Percentiles rank a stretch among this genome's conserved stretches.
Conservation (phyloP, 2,113 vertebrate species). For the cattle (Bos taurus) region ARS-UCD2.0 NC_037343.1:40337501-40338000, state of each 20-base stretch:
- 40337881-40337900: not conserved
- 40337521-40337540: not conserved
- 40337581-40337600: not conserved
- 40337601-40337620: not conserved
- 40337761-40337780: not conserved
- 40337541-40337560: not conserved
- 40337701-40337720: not conserved
- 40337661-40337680: not conserved
- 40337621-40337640: not conserved
- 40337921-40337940: not conserved
- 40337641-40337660: not conserved
- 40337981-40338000: not conserved
- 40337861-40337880: not conserved
- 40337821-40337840: not conserved
- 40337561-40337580: not conserved
- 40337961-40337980: not conserved
- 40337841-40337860: not conserved
- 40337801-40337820: not conserved
- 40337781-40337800: not conserved
- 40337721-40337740: not conserved
- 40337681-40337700: not conserved
- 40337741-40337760: not conserved
- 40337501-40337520: not conserved
- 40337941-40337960: not conserved
- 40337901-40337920: not conserved